Evolutionary conservation across 1,140 invertebrate genomes (phyloP), one percentile per base, ranked within the genome.

Genomic region (Drosophila biarmipes): DNA sequence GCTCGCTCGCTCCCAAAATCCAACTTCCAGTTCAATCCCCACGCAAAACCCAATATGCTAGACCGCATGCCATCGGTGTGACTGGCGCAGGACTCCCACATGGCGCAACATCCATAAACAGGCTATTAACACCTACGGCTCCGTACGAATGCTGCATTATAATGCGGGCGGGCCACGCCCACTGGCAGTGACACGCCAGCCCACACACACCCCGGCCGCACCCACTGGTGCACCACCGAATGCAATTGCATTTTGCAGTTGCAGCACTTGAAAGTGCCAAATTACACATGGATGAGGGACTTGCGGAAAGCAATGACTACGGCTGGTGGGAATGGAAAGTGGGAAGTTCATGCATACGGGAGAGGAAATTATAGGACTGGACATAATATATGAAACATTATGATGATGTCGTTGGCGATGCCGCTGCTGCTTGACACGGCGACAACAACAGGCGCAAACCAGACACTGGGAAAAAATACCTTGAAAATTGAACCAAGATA

Each of bases 321-420:
- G 31, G 42, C 48, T 46, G 56, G 46, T 34, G 57, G 29, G 38
- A 76, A 77, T 72, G 51, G n/a, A n/a, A n/a, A 61, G 46, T 34
- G 57, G 29, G 38, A 76, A 78, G 72, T 48, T 72, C 82, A 86
- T 86, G 82, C 82, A 86, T 86, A 75, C 43, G 77, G 55, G 21
- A 87, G 80, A 80, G 74, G 64, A 58, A 76, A 87, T 87, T 87
- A 86, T 78, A 75, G 78, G 48, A 58, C 61, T 73, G 84, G 66
- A 59, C 69, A 72, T 86, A 87, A 81, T 82, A 75, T 78, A 82
- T 78, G 69, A 59, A 72, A 74, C 78, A 87, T 78, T 72, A 86
- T 75, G 54, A 57, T 63, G 77, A 48, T 69, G 77, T 42, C 55
- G 42, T 29, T 45, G 31, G 15, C 15, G 48, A 27, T 14, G 54